phyloP scores from a whole-genome alignment of 2,113 vertebrate species.

The Anarrhichthys ocellatus region DNA sequence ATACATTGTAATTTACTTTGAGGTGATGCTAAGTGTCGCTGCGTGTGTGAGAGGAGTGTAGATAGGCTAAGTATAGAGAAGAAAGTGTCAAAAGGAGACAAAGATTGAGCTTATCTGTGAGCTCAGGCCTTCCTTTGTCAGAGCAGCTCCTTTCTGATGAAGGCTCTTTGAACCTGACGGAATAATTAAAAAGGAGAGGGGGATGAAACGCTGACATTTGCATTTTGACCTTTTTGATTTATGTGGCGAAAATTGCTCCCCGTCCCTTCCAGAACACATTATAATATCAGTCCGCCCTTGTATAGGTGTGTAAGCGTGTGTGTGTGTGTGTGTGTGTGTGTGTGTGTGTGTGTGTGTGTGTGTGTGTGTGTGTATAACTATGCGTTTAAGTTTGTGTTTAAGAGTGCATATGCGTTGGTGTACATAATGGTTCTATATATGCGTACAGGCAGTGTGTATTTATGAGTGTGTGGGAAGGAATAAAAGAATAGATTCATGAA shows the following conservation, averaged over 20 bases:
- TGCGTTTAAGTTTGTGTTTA: conserved; percentile 21
- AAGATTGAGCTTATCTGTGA: conserved; percentile 79
- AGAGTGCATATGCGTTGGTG: conserved; percentile 27
- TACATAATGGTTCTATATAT: conserved; percentile 31
- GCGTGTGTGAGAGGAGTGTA: conserved; percentile 52
- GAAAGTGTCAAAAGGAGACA: conserved; percentile 74
- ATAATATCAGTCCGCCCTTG: conserved; percentile 56
- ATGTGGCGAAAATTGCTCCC: conserved; percentile 69
- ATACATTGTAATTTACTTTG: conserved; percentile 71
- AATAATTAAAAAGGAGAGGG: conserved; percentile 80
- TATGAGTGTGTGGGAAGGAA: conserved; percentile 48
- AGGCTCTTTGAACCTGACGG: conserved; percentile 83
- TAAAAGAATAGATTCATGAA: conserved; percentile 78
- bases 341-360: conserved; percentile 10
- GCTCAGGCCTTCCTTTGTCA: conserved; percentile 79
- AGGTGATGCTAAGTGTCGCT: conserved; percentile 59
- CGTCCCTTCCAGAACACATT: conserved; percentile 60
- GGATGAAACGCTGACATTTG: conserved; percentile 77
- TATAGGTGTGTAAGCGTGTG: conserved; percentile 22
- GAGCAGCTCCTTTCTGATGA: conserved; percentile 67
- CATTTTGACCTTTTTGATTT: conserved; percentile 84
- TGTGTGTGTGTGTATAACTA: conserved; percentile 6
- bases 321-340: conserved; percentile 18
- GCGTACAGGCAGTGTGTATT: conserved; percentile 38
- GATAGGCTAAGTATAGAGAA: conserved; percentile 58